Conservation (phyloP, 2,888 invertebrate species). For the Mycogona germanica region DNA sequence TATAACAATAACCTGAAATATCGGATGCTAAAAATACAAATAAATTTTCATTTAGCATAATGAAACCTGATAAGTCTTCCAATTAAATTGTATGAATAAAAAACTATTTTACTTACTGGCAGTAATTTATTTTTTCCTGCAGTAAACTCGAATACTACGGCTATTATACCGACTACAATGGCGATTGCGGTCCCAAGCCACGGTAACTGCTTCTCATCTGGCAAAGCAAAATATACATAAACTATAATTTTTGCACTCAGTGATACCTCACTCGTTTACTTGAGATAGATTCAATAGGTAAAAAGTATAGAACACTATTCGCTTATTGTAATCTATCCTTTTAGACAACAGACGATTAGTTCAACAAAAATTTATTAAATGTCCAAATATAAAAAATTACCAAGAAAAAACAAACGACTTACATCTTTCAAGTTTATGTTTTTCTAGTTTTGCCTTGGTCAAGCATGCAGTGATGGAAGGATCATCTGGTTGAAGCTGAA, state of each 20-base stretch:
- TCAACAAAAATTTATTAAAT: too few species aligned
- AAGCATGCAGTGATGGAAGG: too few species aligned
- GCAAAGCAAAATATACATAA: neutral
- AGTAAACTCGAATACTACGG: conserved; percentile 10
- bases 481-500: neutral
- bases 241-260: neutral
- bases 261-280: too few species aligned
- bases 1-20: conserved; percentile 55
- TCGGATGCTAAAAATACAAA: conserved; percentile 45
- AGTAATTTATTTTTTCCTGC: conserved; percentile 11
- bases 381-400: too few species aligned
- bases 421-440: too few species aligned
- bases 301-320: too few species aligned
- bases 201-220: conserved; percentile 55
- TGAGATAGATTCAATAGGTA: too few species aligned
- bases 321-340: too few species aligned
- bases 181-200: conserved; percentile 64
- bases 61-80: neutral
- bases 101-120: neutral
- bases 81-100: neutral
- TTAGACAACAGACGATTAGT: too few species aligned
- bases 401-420: too few species aligned
- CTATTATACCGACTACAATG: conserved; percentile 50
- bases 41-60: too few species aligned
- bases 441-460: too few species aligned